phyloP scores from a whole-genome alignment of 2,113 vertebrate species.

The Tachysurus vachellii region DNA sequence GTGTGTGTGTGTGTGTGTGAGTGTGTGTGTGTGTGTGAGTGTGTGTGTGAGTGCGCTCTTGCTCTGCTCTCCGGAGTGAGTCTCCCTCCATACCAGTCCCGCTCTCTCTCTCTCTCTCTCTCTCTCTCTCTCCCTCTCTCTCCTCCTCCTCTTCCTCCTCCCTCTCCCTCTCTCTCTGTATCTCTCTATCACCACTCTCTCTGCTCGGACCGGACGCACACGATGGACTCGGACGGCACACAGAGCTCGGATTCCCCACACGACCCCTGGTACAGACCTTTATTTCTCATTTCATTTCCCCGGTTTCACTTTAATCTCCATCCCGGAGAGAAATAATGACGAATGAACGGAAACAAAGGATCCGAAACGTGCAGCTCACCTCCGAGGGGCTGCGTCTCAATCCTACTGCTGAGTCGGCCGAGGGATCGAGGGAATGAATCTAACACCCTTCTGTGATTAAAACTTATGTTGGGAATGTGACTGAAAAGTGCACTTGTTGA shows the following conservation, averaged over 20 bases:
- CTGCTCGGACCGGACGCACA: constrained; percentile 56
- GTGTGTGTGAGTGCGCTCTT: constrained; percentile 45
- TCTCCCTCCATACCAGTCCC: constrained; percentile 55
- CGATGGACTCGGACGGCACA: constrained; percentile 95
- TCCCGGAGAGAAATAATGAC: constrained; percentile 8
- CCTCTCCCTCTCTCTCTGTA: constrained; percentile 47
- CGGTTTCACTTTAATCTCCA: not conserved
- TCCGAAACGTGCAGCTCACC: constrained; percentile 20
- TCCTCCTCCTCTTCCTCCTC: constrained; percentile 28
- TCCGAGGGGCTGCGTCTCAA: constrained; percentile 9
- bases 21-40: not conserved
- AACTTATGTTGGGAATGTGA: not conserved
- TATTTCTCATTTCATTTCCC: not conserved
- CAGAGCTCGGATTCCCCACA: constrained; percentile 93
- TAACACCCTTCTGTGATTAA: not conserved
- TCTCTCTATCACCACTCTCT: constrained; percentile 46
- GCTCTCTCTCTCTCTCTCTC: constrained; percentile 56
- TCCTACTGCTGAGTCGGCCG: not conserved
- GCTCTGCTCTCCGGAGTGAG: constrained; percentile 45
- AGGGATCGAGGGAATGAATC: not conserved
- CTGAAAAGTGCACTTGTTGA: constrained; percentile 47
- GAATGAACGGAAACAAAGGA: constrained; percentile 32
- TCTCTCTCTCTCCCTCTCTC: constrained; percentile 42
- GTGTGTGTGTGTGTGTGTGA: not conserved
- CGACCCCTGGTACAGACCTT: constrained; percentile 86